Evolutionary conservation across 2,797 vertebrate genomes (phyloP).

Genomic region (Lophotriccus pileatus): DNA sequence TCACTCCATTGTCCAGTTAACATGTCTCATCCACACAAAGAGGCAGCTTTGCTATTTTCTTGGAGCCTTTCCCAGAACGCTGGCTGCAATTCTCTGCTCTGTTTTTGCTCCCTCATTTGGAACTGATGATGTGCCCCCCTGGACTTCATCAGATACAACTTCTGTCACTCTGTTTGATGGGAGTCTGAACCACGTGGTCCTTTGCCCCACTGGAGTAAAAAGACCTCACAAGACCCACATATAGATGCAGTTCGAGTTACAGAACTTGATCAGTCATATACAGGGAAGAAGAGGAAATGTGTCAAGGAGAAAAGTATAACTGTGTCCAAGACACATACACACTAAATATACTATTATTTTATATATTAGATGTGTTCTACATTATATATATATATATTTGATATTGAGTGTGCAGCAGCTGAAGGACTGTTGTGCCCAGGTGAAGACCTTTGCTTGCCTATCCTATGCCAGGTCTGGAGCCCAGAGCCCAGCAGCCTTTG

Average conservation of each 20-base stretch:
- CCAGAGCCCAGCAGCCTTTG: neutral
- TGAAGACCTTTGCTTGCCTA: neutral
- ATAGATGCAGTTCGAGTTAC: neutral
- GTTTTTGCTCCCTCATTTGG: neutral
- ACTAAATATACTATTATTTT: neutral
- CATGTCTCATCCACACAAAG: neutral
- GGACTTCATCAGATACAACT: neutral
- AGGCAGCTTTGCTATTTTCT: neutral
- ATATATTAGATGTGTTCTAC: neutral
- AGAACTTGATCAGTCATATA: neutral
- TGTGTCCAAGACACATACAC: neutral
- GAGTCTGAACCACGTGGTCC: neutral
- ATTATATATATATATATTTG: too few species aligned
- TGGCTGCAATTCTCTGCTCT: constrained; percentile 3
- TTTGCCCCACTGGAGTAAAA: neutral
- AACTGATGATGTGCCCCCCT: neutral
- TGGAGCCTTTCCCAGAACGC: neutral
- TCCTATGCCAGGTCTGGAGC: neutral
- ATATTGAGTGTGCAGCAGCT: neutral
- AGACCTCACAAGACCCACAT: neutral
- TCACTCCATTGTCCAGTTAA: neutral
- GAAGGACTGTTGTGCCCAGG: neutral
- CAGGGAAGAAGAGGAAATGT: neutral
- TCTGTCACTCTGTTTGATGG: neutral
- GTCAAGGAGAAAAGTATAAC: neutral